Conservation (phyloP, 1,140 invertebrate species). For the Wasmannia auropunctata region DNA sequence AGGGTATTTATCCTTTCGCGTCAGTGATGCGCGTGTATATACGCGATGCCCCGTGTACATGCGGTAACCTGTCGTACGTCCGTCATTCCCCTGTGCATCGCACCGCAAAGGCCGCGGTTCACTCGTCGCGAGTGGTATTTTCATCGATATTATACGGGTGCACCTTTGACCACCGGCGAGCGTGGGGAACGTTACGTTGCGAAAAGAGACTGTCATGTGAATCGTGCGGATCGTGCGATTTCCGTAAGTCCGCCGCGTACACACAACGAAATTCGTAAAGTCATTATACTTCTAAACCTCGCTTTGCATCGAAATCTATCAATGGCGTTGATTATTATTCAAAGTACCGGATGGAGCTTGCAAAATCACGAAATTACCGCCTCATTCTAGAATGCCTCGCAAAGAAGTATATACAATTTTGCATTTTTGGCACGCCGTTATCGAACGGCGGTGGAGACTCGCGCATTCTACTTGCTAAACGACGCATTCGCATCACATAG, state of each 20-base stretch:
- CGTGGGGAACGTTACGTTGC: neutral
- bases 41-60: constrained; percentile 70
- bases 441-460: neutral
- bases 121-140: constrained; percentile 44
- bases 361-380: neutral
- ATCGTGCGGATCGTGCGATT: constrained; percentile 17
- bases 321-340: neutral
- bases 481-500: constrained; percentile 50
- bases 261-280: neutral
- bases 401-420: neutral
- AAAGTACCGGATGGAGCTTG: neutral
- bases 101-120: neutral
- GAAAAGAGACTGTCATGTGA: neutral
- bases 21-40: constrained; percentile 60
- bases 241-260: neutral
- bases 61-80: constrained; percentile 62
- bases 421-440: neutral
- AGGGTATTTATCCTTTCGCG: constrained; percentile 81
- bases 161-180: constrained; percentile 65
- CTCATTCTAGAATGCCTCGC: neutral
- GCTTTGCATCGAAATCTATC: neutral
- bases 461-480: constrained; percentile 23
- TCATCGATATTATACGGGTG: constrained; percentile 66
- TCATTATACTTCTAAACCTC: neutral
- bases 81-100: neutral